A percentile compares a stretch with the other conserved stretches of the same genome.
phyloP scores from a whole-genome alignment of 2,113 vertebrate species.

The Passer domesticus region DNA sequence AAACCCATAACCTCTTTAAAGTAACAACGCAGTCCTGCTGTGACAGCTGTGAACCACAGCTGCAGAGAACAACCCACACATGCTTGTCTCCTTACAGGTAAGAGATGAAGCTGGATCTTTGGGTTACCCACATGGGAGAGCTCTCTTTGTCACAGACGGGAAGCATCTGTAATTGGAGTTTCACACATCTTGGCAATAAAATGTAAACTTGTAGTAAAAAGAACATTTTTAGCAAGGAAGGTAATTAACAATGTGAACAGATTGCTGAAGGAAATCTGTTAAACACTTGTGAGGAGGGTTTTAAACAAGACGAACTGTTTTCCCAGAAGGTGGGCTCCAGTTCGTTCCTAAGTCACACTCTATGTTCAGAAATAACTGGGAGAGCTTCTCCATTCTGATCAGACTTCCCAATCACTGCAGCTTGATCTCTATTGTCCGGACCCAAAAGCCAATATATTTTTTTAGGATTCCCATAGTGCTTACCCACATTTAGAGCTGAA shows the following conservation, averaged over 20 bases:
- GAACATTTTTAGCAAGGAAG: background rate
- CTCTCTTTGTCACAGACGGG: background rate
- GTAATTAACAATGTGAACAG: background rate
- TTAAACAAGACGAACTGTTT: constrained; percentile 3
- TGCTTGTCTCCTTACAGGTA: background rate
- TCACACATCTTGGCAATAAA: background rate
- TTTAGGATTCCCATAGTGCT: background rate
- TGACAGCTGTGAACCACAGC: background rate
- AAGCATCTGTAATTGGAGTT: background rate
- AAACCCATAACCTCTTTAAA: background rate
- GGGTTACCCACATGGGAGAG: background rate
- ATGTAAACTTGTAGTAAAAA: background rate
- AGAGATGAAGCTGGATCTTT: background rate
- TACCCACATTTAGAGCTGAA: background rate
- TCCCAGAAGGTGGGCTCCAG: background rate
- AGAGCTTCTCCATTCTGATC: background rate
- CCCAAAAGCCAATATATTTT: background rate
- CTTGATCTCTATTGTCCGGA: background rate
- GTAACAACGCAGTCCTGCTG: background rate
- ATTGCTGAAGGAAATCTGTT: constrained; percentile 17
- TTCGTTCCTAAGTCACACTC: background rate
- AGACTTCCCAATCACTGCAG: background rate
- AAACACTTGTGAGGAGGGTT: background rate
- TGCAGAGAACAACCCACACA: background rate
- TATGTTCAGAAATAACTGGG: background rate